phyloP scores from a whole-genome alignment of 2,888 invertebrate genomes.

The Papilio protenor region DNA sequence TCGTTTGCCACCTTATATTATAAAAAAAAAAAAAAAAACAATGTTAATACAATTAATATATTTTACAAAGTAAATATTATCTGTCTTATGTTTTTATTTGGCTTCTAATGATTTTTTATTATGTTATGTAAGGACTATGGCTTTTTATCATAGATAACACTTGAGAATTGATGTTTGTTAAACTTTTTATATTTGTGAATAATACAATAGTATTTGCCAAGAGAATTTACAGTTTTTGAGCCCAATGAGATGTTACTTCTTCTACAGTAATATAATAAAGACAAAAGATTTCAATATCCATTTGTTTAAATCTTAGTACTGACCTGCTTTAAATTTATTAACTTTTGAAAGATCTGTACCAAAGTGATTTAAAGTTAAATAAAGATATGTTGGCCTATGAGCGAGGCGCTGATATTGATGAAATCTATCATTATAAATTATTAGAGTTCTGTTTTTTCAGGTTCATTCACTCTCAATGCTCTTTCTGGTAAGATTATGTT shows the following conservation, averaged over 20 bases:
- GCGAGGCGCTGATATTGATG: background rate
- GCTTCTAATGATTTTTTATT: constrained; percentile 31
- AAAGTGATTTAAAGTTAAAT: no score
- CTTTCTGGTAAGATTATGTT: constrained; percentile 99
- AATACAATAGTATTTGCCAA: background rate
- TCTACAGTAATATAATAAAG: background rate
- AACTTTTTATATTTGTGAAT: background rate
- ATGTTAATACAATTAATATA: constrained; percentile 25
- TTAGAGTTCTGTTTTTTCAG: constrained; percentile 76
- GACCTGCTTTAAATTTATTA: background rate
- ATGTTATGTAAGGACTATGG: constrained; percentile 6
- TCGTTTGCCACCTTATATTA: no score
- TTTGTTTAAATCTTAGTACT: background rate
- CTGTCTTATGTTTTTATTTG: constrained; percentile 35
- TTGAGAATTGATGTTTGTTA: background rate
- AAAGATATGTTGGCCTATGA: background rate
- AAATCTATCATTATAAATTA: background rate
- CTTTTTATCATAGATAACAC: constrained; percentile 2
- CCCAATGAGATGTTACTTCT: background rate
- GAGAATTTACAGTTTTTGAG: background rate
- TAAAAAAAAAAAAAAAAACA: no score
- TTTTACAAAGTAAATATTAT: constrained; percentile 3
- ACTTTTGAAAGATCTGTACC: no score
- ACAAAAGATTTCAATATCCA: background rate
- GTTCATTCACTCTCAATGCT: constrained; percentile 97